Evolutionary conservation across 2,113 vertebrate genomes (phyloP), one percentile per base, ranked within the genome.

Genomic region (Micromys minutus): DNA sequence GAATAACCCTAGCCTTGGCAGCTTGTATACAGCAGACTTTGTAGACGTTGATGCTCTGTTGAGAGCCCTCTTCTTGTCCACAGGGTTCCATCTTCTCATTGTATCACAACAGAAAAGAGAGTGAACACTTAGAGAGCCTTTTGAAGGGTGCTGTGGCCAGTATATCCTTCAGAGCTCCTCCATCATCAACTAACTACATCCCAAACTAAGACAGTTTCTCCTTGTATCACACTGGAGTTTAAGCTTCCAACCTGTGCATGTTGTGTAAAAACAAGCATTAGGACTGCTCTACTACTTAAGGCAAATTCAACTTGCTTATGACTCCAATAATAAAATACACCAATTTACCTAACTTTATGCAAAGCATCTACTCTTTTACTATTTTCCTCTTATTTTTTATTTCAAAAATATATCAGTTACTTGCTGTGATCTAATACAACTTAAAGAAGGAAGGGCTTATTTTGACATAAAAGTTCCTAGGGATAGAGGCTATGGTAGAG

Each of bases 251-350:
- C 5, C 34, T 34, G 59, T 29, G 17, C 74, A 75, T 47, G 67
- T 89, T 89, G 12, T 19, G 7, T 63, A 71, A 63, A 89, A 26
- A 55, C 16, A 79, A 36, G 63, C n/a, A 26, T 55, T 69, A 3
- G n/a, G 22, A 77, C n/a, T 15, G 39, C 31, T 86, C 9, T 7
- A 67, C n/a, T 93, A 57, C 75, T 16, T 31, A 45, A 26, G 15
- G 39, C n/a, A 84, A 63, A 84, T 84, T 63, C 26, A 84, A 29
- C 17, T 52, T 95, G 36, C 39, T 52, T 92, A 3, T 85, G 87
- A 90, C 29, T 93, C 39, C 65, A 16, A 36, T 88, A 39, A 88
- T 90, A 87, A 95, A 90, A 92, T 69, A 81, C 9, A 3, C 22
- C 47, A 3, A 17, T 72, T 72, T 72, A 34, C 29, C 63, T 87